These are phyloP conservation scores for Leucophenga montana DNA, from an alignment of 2,888 invertebrate genomes.

Conservation along the genomic window DNA sequence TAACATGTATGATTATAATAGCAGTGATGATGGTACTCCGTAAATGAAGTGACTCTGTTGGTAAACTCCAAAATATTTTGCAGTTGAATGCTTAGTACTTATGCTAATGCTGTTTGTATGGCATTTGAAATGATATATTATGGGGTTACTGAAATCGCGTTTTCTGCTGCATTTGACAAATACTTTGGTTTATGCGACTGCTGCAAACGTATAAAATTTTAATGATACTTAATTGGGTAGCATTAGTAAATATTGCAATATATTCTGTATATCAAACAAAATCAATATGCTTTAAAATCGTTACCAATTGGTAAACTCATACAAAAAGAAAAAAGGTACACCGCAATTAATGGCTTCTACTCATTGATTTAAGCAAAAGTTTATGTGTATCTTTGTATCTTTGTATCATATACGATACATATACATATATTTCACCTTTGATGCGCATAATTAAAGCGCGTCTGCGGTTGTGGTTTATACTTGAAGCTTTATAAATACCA, in stretches of 20 bases:
- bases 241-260: not conserved
- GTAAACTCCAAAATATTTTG: too few species aligned
- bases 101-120: not conserved
- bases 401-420: too few species aligned
- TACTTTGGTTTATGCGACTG: not conserved
- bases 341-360: too few species aligned
- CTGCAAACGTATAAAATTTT: too few species aligned
- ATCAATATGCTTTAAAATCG: not conserved
- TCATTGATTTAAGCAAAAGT: too few species aligned
- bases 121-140: slow-evolving; percentile 5
- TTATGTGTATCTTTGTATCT: too few species aligned
- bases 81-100: not conserved
- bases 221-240: slow-evolving; percentile 9
- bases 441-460: slow-evolving; percentile 3
- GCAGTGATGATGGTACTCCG: not conserved
- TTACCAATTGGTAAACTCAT: not conserved
- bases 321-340: not conserved
- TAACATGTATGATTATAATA: not conserved
- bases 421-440: too few species aligned
- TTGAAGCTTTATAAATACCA: slow-evolving; percentile 15
- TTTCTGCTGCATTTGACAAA: slow-evolving; percentile 11
- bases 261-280: not conserved
- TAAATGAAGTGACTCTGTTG: too few species aligned
- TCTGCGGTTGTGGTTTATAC: slow-evolving; percentile 18
- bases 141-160: not conserved